Conservation (phyloP, 2,797 vertebrate genomes). For the Sphaeramia orbicularis region DNA sequence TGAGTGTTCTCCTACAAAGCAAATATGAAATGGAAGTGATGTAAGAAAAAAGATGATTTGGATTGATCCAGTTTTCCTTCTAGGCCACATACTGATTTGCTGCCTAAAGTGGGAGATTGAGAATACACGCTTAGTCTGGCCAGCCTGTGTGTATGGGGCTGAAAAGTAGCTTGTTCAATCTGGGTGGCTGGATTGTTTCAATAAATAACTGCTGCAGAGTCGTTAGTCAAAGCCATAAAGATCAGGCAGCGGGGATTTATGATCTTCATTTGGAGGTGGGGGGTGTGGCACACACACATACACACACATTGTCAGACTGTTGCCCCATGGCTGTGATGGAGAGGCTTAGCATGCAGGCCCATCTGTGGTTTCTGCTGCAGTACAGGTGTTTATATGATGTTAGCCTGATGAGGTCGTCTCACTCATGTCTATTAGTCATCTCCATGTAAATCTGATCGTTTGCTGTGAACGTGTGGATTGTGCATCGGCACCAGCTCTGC, state of each 20-base stretch:
- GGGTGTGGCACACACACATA: constrained; percentile 46
- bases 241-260: constrained; percentile 80
- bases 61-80: constrained; percentile 43
- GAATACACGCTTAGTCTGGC: constrained; percentile 32
- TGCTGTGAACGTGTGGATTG: constrained; percentile 39
- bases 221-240: constrained; percentile 82
- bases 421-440: constrained; percentile 61
- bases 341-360: constrained; percentile 61
- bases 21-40: constrained; percentile 53
- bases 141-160: constrained; percentile 30
- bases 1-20: constrained; percentile 36
- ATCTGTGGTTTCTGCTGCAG: constrained; percentile 69
- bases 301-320: constrained; percentile 54
- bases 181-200: constrained; percentile 80
- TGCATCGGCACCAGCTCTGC: neutral
- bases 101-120: constrained; percentile 44
- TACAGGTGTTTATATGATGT: constrained; percentile 77
- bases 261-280: constrained; percentile 74
- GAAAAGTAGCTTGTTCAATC: constrained; percentile 79
- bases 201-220: constrained; percentile 81
- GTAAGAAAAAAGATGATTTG: constrained; percentile 45
- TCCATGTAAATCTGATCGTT: constrained; percentile 52
- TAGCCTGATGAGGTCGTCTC: constrained; percentile 53
- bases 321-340: constrained; percentile 71
- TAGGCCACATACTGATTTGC: constrained; percentile 27